Evolutionary conservation across 2,113 vertebrate species (phyloP).

Genomic region (Cynoglossus semilaevis): DNA sequence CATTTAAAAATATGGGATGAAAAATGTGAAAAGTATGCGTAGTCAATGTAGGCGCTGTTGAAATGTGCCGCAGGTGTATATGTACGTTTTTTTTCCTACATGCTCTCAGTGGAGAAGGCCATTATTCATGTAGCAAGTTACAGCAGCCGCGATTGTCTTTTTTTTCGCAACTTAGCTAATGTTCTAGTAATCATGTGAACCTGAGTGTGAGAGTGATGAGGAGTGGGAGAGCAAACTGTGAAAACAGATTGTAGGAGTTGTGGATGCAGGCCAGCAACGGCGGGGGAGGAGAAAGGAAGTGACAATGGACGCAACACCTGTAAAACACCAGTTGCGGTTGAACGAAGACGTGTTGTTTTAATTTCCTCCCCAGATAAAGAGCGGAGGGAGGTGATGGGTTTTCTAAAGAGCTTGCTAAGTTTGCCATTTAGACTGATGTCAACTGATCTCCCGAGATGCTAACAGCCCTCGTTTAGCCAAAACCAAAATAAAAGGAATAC

Average conservation of each 20-base stretch:
- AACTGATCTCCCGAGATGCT: background rate
- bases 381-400: background rate
- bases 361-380: background rate
- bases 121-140: constrained; percentile 31
- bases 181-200: constrained; percentile 48
- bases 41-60: too few species aligned
- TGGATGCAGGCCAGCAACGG: constrained; percentile 52
- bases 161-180: constrained; percentile 57
- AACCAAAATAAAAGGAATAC: too few species aligned
- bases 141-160: constrained; percentile 45
- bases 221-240: constrained; percentile 66
- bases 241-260: constrained; percentile 60
- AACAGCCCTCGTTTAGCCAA: too few species aligned
- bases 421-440: constrained; percentile 1
- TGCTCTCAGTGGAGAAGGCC: constrained; percentile 3
- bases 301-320: constrained; percentile 36
- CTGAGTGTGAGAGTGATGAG: constrained; percentile 57
- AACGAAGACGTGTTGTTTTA: background rate
- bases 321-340: constrained; percentile 6
- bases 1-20: too few species aligned
- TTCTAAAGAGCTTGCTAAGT: background rate
- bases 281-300: constrained; percentile 45
- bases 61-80: too few species aligned
- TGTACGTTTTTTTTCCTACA: background rate
- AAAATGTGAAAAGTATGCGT: too few species aligned